Base-by-base conservation (phyloP, 2,113 vertebrate genomes). In the Todiramphus saurophagus region DNA sequence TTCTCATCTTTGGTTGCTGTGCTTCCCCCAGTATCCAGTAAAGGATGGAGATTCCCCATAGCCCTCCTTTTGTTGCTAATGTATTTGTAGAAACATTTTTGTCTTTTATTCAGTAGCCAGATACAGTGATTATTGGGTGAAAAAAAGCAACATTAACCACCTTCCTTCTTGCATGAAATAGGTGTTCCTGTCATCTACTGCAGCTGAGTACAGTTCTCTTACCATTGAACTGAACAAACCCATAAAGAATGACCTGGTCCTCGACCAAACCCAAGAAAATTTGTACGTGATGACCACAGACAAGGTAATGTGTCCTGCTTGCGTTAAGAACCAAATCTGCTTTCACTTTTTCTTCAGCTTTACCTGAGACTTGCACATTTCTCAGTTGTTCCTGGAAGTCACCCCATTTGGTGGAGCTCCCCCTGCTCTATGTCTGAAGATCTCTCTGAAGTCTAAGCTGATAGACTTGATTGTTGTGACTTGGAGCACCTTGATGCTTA, bases 281-380 rank as follows among this genome's bases (percentile, higher is more conserved):
- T 91, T 99, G 18, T 99, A 99, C 0, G 98, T 99, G 96, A 99
- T 99, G 98, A 99, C 98, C 5, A 98, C 99, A 96, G 98, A 98
- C 87, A 99, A 99, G 99, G 99, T 99, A 97, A 92, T 0, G 0
- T 74, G 46, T 76, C 73, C 35, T 28, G 8, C n/a, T 70, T 56
- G 13, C 3, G 1, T 24, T 75, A 66, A 82, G 48, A 14, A 48
- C 50, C 27, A 7, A 0, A 8, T 39, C 70, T 2, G 1, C 33
- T 86, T 89, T 75, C 28, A 15, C 37, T 60, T 91, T 69, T 8
- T 70, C 28, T 93, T 28, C 9, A 77, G 14, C 31, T 89, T 78
- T 46, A 66, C 48, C 25, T 60, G 53, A 82, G 60, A 28, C 64
- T 9, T 82, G 31, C 59, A 30, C 3, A 2, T 69, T 84, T 73